phyloP scores from a whole-genome alignment of 2,888 invertebrate species.

The Lasioglossum oenotherae region DNA sequence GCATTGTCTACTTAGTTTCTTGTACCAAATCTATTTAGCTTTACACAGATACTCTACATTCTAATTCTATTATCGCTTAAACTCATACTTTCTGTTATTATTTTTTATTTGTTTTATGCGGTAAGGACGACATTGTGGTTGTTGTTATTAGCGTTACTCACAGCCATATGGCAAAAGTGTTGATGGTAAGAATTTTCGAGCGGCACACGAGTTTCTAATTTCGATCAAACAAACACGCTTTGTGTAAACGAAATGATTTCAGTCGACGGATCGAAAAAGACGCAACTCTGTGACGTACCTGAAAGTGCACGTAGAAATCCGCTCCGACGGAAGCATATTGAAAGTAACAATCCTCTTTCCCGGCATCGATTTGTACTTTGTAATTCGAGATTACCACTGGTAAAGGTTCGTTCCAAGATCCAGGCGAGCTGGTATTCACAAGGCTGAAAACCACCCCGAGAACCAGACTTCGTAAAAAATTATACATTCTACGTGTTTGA shows the following conservation, averaged over 20 bases:
- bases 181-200: neutral
- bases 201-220: too few species aligned
- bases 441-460: constrained; percentile 52
- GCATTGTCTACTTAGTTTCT: neutral
- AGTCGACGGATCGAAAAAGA: neutral
- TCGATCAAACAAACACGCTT: neutral
- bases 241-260: neutral
- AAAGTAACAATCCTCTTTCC: constrained; percentile 97
- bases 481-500: constrained; percentile 52
- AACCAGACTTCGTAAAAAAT: constrained; percentile 43
- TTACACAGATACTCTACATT: neutral
- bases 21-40: neutral
- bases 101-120: neutral
- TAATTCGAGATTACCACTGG: constrained; percentile 98
- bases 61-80: neutral
- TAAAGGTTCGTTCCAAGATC: constrained; percentile 88
- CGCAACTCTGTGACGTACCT: constrained; percentile 86
- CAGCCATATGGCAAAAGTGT: constrained; percentile 29
- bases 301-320: constrained; percentile 96
- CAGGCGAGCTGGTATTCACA: constrained; percentile 22
- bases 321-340: constrained; percentile 97
- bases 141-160: neutral
- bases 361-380: constrained; percentile 97
- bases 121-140: neutral
- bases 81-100: neutral